phyloP scores from a whole-genome alignment of 2,888 invertebrate species.

The Synanthedon formicaeformis region DNA sequence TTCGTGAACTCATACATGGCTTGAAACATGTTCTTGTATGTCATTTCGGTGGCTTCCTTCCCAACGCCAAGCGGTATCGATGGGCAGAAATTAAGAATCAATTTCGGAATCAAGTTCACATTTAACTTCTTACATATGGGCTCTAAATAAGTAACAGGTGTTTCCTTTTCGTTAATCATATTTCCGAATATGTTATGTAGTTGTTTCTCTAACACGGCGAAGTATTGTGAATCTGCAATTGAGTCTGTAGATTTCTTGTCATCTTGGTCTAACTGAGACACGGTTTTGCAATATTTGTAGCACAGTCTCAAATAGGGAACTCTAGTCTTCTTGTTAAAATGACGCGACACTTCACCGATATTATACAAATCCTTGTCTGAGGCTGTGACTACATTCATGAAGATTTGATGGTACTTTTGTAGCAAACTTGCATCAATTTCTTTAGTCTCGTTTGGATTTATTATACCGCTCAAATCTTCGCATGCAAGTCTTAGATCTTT shows the following conservation, averaged over 20 bases:
- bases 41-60: slow-evolving; percentile 46
- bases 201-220: slow-evolving; percentile 62
- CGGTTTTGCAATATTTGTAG: slow-evolving; percentile 70
- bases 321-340: slow-evolving; percentile 45
- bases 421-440: slow-evolving; percentile 39
- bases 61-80: slow-evolving; percentile 63
- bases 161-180: slow-evolving; percentile 75
- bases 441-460: slow-evolving; percentile 24
- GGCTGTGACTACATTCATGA: slow-evolving; percentile 58
- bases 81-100: slow-evolving; percentile 80
- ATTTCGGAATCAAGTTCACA: slow-evolving; percentile 79
- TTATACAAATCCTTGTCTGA: slow-evolving; percentile 61
- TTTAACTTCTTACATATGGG: slow-evolving; percentile 76
- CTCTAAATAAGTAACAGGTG: slow-evolving; percentile 77
- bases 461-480: slow-evolving; percentile 51
- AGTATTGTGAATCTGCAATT: slow-evolving; percentile 42
- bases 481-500: slow-evolving; percentile 60
- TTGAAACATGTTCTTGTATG: slow-evolving; percentile 48
- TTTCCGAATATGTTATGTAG: slow-evolving; percentile 74
- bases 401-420: slow-evolving; percentile 61
- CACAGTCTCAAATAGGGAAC: slow-evolving; percentile 65
- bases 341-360: slow-evolving; percentile 44
- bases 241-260: slow-evolving; percentile 33
- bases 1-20: slow-evolving; percentile 55
- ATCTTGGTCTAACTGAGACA: slow-evolving; percentile 60